A percentile compares a stretch with the other conserved stretches of the same genome.
phyloP scores from a whole-genome alignment of 2,888 invertebrate species.

The Leptothorax acervorum region DNA sequence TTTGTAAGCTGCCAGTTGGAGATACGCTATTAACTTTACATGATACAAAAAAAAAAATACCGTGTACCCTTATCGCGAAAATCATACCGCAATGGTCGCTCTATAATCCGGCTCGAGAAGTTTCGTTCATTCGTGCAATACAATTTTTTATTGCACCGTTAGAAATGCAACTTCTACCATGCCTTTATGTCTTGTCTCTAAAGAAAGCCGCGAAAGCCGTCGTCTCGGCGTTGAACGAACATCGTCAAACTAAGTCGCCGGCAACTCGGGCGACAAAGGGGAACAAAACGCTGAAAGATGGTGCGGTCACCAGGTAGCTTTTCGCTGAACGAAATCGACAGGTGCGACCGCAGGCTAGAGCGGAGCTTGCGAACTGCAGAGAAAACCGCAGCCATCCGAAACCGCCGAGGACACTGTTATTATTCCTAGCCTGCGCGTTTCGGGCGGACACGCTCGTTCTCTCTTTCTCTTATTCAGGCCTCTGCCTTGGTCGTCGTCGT shows the following conservation, averaged over 20 bases:
- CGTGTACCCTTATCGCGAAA: background rate
- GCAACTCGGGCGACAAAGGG: background rate
- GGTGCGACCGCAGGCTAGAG: slow-evolving; percentile 78
- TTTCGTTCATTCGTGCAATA: background rate
- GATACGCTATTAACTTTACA: slow-evolving; percentile 36
- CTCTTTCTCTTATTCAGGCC: slow-evolving; percentile 24
- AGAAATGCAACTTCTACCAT: background rate
- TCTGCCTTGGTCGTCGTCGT: slow-evolving; percentile 53
- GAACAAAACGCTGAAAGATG: slow-evolving; percentile 33
- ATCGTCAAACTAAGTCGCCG: background rate
- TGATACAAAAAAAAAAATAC: slow-evolving; percentile 1
- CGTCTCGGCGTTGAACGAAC: background rate
- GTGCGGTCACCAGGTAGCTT: slow-evolving; percentile 62
- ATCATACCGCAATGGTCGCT: background rate
- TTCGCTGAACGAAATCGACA: slow-evolving; percentile 81
- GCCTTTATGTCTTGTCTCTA: background rate
- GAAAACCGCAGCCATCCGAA: slow-evolving; percentile 54
- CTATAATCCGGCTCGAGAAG: background rate
- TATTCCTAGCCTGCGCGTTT: slow-evolving; percentile 40
- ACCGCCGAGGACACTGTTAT: slow-evolving; percentile 43
- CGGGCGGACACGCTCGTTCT: background rate
- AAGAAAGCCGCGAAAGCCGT: background rate
- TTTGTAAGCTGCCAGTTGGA: slow-evolving; percentile 27
- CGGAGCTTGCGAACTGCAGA: slow-evolving; percentile 40
- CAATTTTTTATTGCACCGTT: background rate